These are phyloP conservation scores for Zele albiditarsus DNA, from an alignment of 2,888 invertebrate species.

Conservation along the genomic window DNA sequence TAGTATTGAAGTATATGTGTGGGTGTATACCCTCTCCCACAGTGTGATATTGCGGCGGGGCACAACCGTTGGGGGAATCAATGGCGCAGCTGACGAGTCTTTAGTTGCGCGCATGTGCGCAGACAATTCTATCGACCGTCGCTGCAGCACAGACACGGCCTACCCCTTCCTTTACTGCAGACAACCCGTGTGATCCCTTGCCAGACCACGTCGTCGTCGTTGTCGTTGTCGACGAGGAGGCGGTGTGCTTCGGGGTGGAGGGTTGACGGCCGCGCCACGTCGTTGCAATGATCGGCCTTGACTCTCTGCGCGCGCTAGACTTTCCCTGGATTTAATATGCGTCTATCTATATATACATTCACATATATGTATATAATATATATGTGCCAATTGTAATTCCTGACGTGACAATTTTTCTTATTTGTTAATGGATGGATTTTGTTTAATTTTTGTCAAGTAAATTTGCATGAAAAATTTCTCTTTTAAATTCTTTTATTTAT, in stretches of 20 bases:
- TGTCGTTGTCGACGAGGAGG: conserved; percentile 44
- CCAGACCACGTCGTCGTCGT: conserved; percentile 52
- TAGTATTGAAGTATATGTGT: neutral
- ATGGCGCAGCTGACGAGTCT: conserved; percentile 71
- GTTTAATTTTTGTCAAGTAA: neutral
- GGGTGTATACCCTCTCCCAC: conserved; percentile 45
- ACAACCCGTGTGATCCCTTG: conserved; percentile 55
- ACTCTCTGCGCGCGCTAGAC: conserved; percentile 59
- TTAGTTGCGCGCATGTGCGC: conserved; percentile 67
- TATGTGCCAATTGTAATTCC: conserved; percentile 54
- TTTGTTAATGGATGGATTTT: neutral
- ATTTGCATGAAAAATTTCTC: neutral
- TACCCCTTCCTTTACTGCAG: conserved; percentile 64
- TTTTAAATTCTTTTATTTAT: neutral
- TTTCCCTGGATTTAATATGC: conserved; percentile 58
- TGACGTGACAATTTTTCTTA: neutral
- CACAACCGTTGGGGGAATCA: conserved; percentile 60
- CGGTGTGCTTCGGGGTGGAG: conserved; percentile 42
- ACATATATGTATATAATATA: conserved; percentile 50
- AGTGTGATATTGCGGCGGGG: conserved; percentile 39
- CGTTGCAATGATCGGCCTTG: conserved; percentile 64
- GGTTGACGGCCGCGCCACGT: conserved; percentile 49
- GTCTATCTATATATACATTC: neutral
- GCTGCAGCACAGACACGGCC: conserved; percentile 68
- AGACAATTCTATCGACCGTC: conserved; percentile 72